A percentile compares a stretch with the other conserved stretches of the same genome.
Evolutionary conservation across 2,888 invertebrate species (phyloP).

Genomic region (Athetis lepigone): DNA sequence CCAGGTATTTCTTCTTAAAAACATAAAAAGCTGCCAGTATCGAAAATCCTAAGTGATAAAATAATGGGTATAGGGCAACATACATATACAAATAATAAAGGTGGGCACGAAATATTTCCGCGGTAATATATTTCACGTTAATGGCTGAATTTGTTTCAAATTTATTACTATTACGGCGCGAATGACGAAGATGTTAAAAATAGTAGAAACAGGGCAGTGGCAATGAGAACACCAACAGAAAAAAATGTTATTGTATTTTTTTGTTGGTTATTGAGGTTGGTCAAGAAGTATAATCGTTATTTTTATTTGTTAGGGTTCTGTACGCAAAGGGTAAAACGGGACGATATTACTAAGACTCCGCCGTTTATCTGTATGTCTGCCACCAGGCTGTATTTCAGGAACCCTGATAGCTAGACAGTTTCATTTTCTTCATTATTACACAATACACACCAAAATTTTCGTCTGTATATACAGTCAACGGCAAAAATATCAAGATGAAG

Average conservation of each 20-base stretch:
- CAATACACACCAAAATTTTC: no score
- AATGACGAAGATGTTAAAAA: constrained; percentile 14
- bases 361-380: no score
- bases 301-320: not conserved
- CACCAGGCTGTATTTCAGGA: no score
- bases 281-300: constrained; percentile 13
- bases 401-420: no score
- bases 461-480: no score
- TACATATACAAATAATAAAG: not conserved
- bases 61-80: constrained; percentile 30
- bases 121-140: constrained; percentile 53
- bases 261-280: constrained; percentile 16
- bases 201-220: constrained; percentile 5
- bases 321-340: no score
- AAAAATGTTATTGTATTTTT: not conserved
- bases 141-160: constrained; percentile 47
- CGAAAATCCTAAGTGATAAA: constrained; percentile 19
- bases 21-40: constrained; percentile 11
- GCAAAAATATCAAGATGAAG: no score
- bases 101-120: constrained; percentile 45
- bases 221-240: no score
- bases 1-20: no score
- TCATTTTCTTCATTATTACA: no score
- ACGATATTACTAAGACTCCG: no score
- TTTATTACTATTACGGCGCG: constrained; percentile 37